Conservation (phyloP, 92 coral and sea anemone species). For the Bergia puertoricense region DNA sequence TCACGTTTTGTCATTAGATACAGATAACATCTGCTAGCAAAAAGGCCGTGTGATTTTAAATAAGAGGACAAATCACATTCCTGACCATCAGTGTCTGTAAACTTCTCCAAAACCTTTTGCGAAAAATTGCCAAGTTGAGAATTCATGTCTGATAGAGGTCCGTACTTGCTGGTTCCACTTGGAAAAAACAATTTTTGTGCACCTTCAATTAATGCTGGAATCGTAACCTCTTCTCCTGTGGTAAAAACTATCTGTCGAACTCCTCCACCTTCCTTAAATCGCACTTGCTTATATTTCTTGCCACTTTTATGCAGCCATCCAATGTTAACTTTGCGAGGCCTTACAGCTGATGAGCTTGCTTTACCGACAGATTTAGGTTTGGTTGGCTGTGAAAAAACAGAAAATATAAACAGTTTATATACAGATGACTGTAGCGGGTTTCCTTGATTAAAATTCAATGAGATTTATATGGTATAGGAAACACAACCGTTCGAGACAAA, state of each 20-base stretch:
- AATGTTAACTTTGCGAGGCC: constrained; percentile 23
- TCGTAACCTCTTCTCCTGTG: constrained; percentile 12
- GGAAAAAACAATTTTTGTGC: constrained; percentile 28
- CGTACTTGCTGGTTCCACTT: background rate
- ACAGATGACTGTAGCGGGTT: background rate
- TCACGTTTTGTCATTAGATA: constrained; percentile 24
- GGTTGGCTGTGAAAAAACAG: background rate
- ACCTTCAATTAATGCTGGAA: background rate
- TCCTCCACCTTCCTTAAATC: constrained; percentile 35
- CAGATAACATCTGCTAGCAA: constrained; percentile 42
- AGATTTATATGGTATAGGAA: background rate
- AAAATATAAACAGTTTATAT: background rate
- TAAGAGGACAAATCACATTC: background rate
- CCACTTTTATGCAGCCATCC: constrained; percentile 41
- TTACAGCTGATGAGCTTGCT: background rate
- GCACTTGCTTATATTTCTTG: constrained; percentile 30
- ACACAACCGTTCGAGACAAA: background rate
- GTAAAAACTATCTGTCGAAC: background rate
- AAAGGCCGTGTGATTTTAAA: background rate
- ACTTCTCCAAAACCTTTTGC: constrained; percentile 8
- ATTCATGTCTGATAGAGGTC: constrained; percentile 27
- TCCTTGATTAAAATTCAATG: background rate
- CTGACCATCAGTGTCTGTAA: background rate
- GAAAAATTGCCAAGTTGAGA: constrained; percentile 18
- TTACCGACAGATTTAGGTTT: background rate